These are phyloP conservation scores for Ceyx erithaca DNA, from an alignment of 2,797 vertebrate species.

Conservation along the genomic window DNA sequence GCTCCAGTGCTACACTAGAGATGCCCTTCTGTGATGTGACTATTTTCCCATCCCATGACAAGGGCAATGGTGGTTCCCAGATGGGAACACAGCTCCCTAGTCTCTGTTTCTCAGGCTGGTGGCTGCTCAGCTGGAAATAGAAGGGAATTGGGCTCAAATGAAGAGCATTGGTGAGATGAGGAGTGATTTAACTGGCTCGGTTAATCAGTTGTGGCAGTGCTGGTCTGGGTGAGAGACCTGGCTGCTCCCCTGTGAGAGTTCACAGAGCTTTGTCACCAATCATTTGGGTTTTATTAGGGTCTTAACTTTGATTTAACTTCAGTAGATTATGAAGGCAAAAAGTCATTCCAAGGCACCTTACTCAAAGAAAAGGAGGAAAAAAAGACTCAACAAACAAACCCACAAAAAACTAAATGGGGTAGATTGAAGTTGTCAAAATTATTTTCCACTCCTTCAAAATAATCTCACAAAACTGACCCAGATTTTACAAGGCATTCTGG, in stretches of 20 bases:
- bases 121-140: background rate
- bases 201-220: background rate
- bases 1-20: fast-evolving
- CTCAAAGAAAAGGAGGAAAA: background rate
- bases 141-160: background rate
- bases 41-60: background rate
- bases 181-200: background rate
- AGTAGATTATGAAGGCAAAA: constrained; percentile 29
- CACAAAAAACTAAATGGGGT: background rate
- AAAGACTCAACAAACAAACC: too few species aligned
- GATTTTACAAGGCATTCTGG: constrained; percentile 17
- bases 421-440: constrained; percentile 37
- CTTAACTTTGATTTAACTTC: constrained; percentile 44
- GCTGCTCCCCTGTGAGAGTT: background rate
- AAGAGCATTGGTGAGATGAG: background rate
- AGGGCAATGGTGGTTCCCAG: fast-evolving
- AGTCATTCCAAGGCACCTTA: background rate
- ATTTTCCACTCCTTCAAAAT: constrained; percentile 43
- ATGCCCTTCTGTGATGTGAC: fast-evolving
- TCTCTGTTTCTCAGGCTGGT: background rate
- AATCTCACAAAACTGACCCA: constrained; percentile 42
- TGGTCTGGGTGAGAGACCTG: background rate
- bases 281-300: background rate
- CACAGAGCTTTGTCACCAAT: background rate
- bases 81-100: background rate